Conservation (phyloP, 1,140 invertebrate genomes). For the Heliothis virescens region DNA sequence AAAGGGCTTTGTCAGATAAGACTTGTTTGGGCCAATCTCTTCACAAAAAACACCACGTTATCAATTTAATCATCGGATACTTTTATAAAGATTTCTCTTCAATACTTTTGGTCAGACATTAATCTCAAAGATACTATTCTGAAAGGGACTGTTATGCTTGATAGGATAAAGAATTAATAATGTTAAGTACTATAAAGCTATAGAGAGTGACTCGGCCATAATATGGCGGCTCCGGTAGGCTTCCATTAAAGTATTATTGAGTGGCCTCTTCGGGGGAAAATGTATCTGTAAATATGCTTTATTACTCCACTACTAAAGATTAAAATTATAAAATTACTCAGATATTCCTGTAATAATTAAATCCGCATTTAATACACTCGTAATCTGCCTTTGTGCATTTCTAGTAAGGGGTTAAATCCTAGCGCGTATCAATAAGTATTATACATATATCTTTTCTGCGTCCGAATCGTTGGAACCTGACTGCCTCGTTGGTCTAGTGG, state of each 20-base stretch:
- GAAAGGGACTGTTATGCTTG: constrained; percentile 51
- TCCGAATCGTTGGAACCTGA: too few relatives aligned
- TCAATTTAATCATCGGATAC: constrained; percentile 80
- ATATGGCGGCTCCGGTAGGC: constrained; percentile 17
- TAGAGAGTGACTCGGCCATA: constrained; percentile 36
- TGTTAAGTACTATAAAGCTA: constrained; percentile 57
- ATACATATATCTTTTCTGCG: too few relatives aligned
- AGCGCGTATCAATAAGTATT: too few relatives aligned
- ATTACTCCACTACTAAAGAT: constrained; percentile 12
- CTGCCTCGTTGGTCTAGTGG: too few relatives aligned
- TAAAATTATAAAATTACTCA: not conserved
- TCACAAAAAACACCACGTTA: constrained; percentile 70
- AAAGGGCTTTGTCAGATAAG: constrained; percentile 77
- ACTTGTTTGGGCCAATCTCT: constrained; percentile 75
- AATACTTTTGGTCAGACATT: constrained; percentile 52
- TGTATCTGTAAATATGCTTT: not conserved
- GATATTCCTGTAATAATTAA: not conserved
- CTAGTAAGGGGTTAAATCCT: too few relatives aligned
- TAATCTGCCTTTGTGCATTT: too few relatives aligned
- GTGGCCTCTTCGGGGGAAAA: constrained; percentile 31
- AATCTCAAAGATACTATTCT: constrained; percentile 55
- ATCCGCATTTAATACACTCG: too few relatives aligned
- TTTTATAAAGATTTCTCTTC: constrained; percentile 61
- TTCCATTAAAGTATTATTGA: constrained; percentile 45
- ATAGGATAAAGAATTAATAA: constrained; percentile 65